Evolutionary conservation across 2,113 vertebrate species (phyloP).

Genomic region (Mormyrus iriodes): DNA sequence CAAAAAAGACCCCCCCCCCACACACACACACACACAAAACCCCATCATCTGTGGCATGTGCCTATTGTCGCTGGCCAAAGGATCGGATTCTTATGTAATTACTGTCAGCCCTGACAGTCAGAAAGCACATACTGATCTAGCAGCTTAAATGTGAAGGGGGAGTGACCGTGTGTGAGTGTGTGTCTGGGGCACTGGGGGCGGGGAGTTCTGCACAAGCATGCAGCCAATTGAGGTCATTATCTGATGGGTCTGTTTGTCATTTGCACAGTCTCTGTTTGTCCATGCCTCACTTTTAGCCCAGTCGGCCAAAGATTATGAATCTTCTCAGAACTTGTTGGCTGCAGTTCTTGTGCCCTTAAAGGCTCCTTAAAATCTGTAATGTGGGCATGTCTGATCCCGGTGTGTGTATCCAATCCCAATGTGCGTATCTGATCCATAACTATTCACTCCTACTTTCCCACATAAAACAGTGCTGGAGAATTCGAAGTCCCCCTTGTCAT

Average conservation of each 20-base stretch:
- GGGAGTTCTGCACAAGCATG: neutral
- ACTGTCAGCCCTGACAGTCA: slow-evolving; percentile 52
- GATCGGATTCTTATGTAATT: slow-evolving; percentile 53
- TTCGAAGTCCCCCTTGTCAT: neutral
- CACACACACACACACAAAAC: neutral
- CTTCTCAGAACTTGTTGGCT: neutral
- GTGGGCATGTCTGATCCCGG: neutral
- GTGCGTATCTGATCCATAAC: neutral
- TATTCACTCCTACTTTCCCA: slow-evolving; percentile 9
- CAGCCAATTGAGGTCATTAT: slow-evolving; percentile 11
- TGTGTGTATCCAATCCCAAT: no score
- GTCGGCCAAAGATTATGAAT: neutral
- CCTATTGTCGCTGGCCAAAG: slow-evolving; percentile 42
- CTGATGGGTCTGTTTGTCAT: slow-evolving; percentile 13
- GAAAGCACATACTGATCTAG: slow-evolving; percentile 31
- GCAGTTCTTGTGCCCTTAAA: neutral
- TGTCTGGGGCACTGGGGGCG: slow-evolving; percentile 2
- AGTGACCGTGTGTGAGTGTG: slow-evolving; percentile 24
- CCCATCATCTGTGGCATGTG: slow-evolving; percentile 26
- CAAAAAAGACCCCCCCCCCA: neutral
- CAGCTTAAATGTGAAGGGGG: slow-evolving; percentile 20
- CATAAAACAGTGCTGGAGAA: neutral
- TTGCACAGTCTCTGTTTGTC: slow-evolving; percentile 19
- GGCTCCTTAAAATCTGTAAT: neutral
- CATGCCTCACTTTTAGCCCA: neutral